These are phyloP conservation scores for Oxyruncus cristatus DNA, from an alignment of 2,113 vertebrate genomes.

Conservation along the genomic window DNA sequence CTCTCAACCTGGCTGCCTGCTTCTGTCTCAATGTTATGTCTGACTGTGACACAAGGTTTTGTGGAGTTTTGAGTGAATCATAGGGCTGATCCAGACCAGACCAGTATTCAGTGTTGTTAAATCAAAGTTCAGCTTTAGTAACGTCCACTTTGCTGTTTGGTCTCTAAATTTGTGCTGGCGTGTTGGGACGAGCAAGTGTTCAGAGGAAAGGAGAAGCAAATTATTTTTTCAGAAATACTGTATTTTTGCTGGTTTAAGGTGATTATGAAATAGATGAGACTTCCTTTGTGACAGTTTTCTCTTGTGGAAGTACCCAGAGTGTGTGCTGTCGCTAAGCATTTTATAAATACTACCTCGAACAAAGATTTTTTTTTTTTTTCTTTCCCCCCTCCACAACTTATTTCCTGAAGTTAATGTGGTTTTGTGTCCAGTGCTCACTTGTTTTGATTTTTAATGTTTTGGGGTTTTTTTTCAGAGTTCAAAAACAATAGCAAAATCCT, in stretches of 20 bases:
- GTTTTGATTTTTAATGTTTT: background rate
- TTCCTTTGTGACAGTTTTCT: background rate
- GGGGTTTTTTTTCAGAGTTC: background rate
- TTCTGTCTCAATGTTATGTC: background rate
- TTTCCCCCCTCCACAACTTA: background rate
- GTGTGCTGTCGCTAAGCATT: background rate
- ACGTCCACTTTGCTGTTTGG: background rate
- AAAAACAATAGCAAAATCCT: background rate
- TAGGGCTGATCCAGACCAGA: background rate
- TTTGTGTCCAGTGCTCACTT: background rate
- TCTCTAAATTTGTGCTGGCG: background rate
- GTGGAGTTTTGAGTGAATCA: background rate
- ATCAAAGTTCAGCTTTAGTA: background rate
- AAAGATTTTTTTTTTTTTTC: background rate
- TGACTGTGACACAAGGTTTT: background rate
- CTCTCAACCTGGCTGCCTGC: background rate
- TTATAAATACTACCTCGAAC: background rate
- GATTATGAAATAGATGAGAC: background rate
- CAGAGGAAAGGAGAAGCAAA: slow-evolving; percentile 1
- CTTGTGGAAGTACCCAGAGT: background rate
- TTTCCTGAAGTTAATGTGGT: background rate
- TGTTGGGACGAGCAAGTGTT: background rate
- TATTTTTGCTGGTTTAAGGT: background rate
- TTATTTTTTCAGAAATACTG: background rate
- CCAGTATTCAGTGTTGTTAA: background rate